Conservation (phyloP, 2,113 vertebrate genomes). For the Xenotilapia flavipinnis region DNA sequence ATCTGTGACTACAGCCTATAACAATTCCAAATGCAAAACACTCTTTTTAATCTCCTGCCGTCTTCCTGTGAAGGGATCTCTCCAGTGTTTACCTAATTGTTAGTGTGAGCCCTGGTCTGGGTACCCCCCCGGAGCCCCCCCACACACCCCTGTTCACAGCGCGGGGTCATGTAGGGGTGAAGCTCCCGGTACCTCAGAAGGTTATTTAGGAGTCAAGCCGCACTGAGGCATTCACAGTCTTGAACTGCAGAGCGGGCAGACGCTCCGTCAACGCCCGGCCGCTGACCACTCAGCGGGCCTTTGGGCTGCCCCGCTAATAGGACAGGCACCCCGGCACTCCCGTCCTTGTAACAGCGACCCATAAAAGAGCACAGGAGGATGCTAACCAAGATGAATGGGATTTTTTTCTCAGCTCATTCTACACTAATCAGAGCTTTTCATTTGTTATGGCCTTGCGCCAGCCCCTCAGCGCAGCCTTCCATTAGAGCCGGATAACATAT, state of each 20-base stretch:
- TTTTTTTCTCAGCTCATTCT: slow-evolving; percentile 73
- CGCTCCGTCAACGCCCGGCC: slow-evolving; percentile 58
- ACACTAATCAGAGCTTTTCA: slow-evolving; percentile 77
- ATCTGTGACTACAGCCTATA: background rate
- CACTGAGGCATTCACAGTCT: slow-evolving; percentile 66
- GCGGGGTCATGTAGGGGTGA: slow-evolving; percentile 77
- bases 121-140: slow-evolving; percentile 64
- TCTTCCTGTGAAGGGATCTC: background rate
- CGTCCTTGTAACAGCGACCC: slow-evolving; percentile 65
- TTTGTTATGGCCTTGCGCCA: slow-evolving; percentile 63
- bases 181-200: slow-evolving; percentile 70
- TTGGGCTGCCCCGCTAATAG: slow-evolving; percentile 60
- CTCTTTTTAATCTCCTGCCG: background rate
- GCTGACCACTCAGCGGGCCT: slow-evolving; percentile 65
- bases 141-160: slow-evolving; percentile 60
- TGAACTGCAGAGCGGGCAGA: slow-evolving; percentile 66
- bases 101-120: slow-evolving; percentile 45
- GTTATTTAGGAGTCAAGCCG: slow-evolving; percentile 77
- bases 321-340: slow-evolving; percentile 52
- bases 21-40: background rate
- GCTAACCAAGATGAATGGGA: slow-evolving; percentile 76
- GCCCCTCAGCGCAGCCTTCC: slow-evolving; percentile 60
- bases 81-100: slow-evolving; percentile 47
- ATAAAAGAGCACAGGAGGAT: slow-evolving; percentile 77
- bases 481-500: slow-evolving; percentile 71